Evolutionary conservation across 2,113 vertebrate genomes (phyloP).

Genomic region (Oncorhynchus kisutch): DNA sequence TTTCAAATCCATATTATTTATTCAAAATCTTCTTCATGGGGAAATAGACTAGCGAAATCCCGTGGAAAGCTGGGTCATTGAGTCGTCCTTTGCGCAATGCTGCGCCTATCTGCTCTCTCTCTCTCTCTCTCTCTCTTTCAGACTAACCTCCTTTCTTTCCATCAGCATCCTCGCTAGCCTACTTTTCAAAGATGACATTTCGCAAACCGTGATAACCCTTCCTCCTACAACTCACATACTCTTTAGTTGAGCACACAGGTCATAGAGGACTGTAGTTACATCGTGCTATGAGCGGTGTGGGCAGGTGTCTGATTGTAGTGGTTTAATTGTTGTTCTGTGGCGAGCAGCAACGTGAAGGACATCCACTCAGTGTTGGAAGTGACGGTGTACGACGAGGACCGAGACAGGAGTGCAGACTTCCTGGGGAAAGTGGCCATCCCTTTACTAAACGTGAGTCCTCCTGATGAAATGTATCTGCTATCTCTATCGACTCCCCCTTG

Average conservation of each 20-base stretch:
- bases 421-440: constrained; percentile 98
- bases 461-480: constrained; percentile 42
- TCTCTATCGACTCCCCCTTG: constrained; percentile 65
- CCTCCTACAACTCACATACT: constrained; percentile 19
- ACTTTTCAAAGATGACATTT: constrained; percentile 59
- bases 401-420: constrained; percentile 95
- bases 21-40: background rate
- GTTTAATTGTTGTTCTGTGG: constrained; percentile 37
- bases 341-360: constrained; percentile 93
- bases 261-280: no score
- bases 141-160: constrained; percentile 36
- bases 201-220: constrained; percentile 31
- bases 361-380: constrained; percentile 97
- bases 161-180: constrained; percentile 56
- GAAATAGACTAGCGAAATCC: constrained; percentile 55
- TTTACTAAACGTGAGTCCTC: constrained; percentile 90
- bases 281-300: background rate
- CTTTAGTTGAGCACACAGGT: constrained; percentile 27
- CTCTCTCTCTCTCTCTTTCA: constrained; percentile 12
- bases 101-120: constrained; percentile 39
- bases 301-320: background rate
- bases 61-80: constrained; percentile 58
- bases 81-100: constrained; percentile 47
- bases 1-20: background rate
- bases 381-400: constrained; percentile 96